A percentile compares a stretch with the other conserved stretches of the same genome.
These are phyloP conservation scores for Eupithecia pulchellata DNA, from an alignment of 2,888 invertebrate species.

Conservation along the genomic window DNA sequence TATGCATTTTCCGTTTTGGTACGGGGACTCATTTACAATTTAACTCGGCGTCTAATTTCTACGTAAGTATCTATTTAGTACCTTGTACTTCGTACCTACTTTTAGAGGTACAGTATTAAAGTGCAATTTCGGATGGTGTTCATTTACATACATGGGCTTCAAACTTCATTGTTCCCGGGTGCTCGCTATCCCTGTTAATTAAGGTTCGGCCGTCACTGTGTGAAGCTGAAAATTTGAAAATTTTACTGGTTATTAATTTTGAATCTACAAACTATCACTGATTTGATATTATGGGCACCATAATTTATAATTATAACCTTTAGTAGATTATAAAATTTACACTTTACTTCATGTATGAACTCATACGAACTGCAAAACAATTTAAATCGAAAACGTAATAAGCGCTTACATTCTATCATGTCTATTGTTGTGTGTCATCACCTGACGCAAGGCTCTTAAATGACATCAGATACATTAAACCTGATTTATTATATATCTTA, in stretches of 20 bases:
- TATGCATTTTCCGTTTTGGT: no score
- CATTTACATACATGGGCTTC: conserved; percentile 22
- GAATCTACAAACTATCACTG: conserved; percentile 19
- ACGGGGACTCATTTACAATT: no score
- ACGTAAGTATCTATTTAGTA: no score
- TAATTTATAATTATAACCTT: no score
- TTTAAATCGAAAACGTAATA: no score
- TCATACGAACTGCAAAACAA: background rate
- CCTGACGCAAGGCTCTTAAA: no score
- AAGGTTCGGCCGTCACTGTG: conserved; percentile 24
- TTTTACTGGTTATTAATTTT: conserved; percentile 32
- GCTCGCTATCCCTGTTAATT: conserved; percentile 38
- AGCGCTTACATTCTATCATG: no score
- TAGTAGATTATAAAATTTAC: conserved; percentile 6
- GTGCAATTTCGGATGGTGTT: conserved; percentile 11
- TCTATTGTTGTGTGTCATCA: no score
- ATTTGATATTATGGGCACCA: conserved; percentile 1
- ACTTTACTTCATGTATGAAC: background rate
- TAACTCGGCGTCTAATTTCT: no score
- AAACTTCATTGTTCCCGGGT: conserved; percentile 35
- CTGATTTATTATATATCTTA: no score
- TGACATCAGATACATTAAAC: no score
- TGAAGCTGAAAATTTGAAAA: conserved; percentile 24
- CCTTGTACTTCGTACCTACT: no score
- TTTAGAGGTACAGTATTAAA: conserved; percentile 8